Percentiles rank a stretch among this genome's conserved stretches.
Conservation (phyloP, 2,888 invertebrate species). For the Caenorhabditis angaria region DNA sequence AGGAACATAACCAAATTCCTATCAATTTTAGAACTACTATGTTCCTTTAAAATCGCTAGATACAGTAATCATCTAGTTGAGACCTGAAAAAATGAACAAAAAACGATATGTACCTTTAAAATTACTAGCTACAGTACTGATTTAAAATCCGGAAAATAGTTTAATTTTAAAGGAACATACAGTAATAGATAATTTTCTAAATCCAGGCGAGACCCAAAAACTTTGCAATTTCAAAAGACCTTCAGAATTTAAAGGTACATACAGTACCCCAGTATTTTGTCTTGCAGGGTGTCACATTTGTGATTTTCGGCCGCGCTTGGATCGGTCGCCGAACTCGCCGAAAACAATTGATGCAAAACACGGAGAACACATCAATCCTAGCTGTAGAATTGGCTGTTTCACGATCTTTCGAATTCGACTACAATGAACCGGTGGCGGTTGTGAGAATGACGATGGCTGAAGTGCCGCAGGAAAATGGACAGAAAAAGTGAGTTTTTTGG, state of each 20-base stretch:
- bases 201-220: too few species aligned
- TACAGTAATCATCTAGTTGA: too few species aligned
- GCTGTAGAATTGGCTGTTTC: conserved; percentile 21
- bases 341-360: background rate
- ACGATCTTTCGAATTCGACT: conserved; percentile 11
- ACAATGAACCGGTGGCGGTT: conserved; percentile 17
- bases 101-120: too few species aligned
- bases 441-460: conserved; percentile 19
- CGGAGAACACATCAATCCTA: conserved; percentile 8
- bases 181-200: too few species aligned
- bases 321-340: conserved; percentile 22
- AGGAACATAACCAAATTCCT: too few species aligned
- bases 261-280: background rate
- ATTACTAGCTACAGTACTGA: too few species aligned
- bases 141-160: too few species aligned
- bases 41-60: too few species aligned
- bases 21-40: too few species aligned
- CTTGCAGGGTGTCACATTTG: conserved; percentile 28
- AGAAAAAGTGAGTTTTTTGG: conserved; percentile 8
- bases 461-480: background rate
- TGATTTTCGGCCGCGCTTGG: conserved; percentile 18
- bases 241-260: too few species aligned
- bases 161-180: too few species aligned
- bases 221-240: background rate
- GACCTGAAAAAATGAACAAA: too few species aligned